Conservation (phyloP, 2,797 vertebrate species). For the Novumbra hubbsi region DNA sequence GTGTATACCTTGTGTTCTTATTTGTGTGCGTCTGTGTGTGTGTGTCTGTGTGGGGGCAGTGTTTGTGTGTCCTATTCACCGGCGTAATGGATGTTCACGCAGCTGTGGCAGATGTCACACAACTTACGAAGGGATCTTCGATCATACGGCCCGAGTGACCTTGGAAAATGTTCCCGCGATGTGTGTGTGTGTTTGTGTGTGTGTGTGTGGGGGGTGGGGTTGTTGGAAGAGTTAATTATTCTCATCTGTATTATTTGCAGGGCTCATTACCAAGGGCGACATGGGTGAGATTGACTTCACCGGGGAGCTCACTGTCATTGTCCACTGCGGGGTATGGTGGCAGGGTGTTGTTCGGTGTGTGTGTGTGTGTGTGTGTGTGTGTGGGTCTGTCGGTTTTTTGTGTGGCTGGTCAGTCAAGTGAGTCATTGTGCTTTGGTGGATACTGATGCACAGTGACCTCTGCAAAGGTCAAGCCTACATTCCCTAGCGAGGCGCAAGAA, state of each 20-base stretch:
- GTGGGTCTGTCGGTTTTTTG: conserved; percentile 41
- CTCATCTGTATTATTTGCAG: conserved; percentile 11
- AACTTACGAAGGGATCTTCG: conserved; percentile 50
- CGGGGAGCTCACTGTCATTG: background rate
- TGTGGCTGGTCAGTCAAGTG: conserved; percentile 51
- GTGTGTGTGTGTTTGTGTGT: conserved; percentile 5
- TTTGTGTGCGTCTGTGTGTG: conserved; percentile 11
- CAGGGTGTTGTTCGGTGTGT: background rate
- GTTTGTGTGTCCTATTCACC: conserved; percentile 6
- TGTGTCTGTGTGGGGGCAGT: conserved; percentile 26
- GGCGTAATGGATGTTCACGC: conserved; percentile 28
- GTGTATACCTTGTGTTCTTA: conserved; percentile 4
- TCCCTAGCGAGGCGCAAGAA: conserved; percentile 36
- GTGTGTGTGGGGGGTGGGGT: background rate
- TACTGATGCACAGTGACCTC: conserved; percentile 55
- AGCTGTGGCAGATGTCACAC: conserved; percentile 45
- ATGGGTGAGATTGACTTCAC: conserved; percentile 35
- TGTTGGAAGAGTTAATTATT: conserved; percentile 12
- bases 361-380: conserved; percentile 10
- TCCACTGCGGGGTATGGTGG: background rate
- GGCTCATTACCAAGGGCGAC: no score
- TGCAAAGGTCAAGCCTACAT: conserved; percentile 57
- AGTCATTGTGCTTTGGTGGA: conserved; percentile 18
- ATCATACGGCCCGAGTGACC: conserved; percentile 34
- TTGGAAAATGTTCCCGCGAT: conserved; percentile 34